Conservation (phyloP, 35 echinoderm and acorn worm species). For the Ophioderma brevispina region DNA sequence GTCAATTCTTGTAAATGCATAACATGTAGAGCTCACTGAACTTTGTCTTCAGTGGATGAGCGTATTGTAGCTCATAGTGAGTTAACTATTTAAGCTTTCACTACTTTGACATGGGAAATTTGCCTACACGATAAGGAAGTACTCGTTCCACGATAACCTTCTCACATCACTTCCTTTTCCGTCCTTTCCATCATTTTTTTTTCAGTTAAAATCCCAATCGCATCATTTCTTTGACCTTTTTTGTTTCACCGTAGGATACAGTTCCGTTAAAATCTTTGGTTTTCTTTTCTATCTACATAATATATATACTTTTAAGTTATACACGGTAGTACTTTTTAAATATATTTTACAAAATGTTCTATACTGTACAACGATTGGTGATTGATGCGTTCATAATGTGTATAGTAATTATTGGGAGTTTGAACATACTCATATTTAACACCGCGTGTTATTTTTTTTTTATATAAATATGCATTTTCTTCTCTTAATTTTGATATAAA, state of each 20-base stretch:
- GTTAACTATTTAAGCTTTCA: too few species aligned
- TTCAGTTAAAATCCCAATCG: background rate
- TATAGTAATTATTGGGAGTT: background rate
- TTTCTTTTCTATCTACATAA: constrained; percentile 8
- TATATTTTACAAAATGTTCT: constrained; percentile 1
- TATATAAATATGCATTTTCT: background rate
- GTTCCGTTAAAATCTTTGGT: constrained; percentile 2
- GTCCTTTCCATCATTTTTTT: background rate
- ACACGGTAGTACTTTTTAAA: background rate
- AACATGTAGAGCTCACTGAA: too few species aligned
- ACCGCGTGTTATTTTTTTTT: background rate
- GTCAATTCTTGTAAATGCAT: too few species aligned
- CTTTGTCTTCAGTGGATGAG: too few species aligned
- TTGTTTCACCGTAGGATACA: background rate
- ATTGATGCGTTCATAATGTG: background rate
- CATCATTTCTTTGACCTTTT: background rate
- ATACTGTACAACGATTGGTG: background rate
- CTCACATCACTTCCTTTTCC: background rate
- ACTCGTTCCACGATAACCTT: background rate
- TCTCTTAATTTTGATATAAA: background rate
- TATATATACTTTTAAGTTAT: constrained; percentile 4
- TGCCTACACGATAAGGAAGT: too few species aligned
- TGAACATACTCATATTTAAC: background rate
- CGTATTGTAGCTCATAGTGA: too few species aligned
- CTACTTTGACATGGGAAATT: too few species aligned